Evolutionary conservation across 2,113 vertebrate species (phyloP).

Genomic region (Gobiocypris rarus): DNA sequence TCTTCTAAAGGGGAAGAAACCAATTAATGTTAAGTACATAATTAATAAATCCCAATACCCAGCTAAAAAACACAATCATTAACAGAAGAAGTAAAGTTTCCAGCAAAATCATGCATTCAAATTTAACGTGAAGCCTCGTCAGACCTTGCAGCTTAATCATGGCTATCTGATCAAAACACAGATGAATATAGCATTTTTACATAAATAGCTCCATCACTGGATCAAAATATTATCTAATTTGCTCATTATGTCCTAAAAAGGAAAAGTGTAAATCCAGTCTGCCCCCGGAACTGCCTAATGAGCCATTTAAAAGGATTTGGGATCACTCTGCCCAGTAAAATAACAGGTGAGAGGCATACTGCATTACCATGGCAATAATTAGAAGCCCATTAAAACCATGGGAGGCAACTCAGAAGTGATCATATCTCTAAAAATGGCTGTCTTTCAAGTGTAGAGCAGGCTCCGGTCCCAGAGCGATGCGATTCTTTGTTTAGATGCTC

Average conservation of each 20-base stretch:
- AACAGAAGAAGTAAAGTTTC: background rate
- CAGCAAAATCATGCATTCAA: background rate
- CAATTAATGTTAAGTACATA: background rate
- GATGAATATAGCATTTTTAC: constrained; percentile 1
- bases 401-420: constrained; percentile 35
- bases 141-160: background rate
- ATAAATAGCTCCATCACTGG: constrained; percentile 37
- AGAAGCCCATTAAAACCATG: constrained; percentile 40
- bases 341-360: constrained; percentile 64
- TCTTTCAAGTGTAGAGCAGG: constrained; percentile 48
- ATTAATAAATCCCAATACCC: background rate
- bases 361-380: constrained; percentile 63
- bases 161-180: constrained; percentile 12
- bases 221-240: constrained; percentile 54
- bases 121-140: background rate
- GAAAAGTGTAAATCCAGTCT: constrained; percentile 65
- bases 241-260: constrained; percentile 60
- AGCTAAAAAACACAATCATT: constrained; percentile 26
- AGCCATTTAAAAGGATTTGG: constrained; percentile 70
- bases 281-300: constrained; percentile 67
- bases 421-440: constrained; percentile 37
- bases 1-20: background rate
- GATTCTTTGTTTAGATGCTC: constrained; percentile 34
- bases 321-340: constrained; percentile 63
- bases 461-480: background rate